Evolutionary conservation across 1,140 invertebrate species (phyloP).

Genomic region (Drosophila lini): DNA sequence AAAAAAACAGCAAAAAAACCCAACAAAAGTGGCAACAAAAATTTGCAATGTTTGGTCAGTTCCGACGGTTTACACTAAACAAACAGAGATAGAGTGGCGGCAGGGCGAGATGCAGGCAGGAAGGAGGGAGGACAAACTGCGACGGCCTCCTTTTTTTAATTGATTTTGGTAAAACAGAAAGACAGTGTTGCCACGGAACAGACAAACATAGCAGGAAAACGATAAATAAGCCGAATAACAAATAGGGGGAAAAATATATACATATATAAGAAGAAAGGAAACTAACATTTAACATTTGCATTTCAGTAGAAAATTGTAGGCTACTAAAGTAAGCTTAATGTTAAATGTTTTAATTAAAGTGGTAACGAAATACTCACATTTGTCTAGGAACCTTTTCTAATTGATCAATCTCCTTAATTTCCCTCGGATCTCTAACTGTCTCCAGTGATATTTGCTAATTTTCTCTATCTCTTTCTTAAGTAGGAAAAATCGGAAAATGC

Average conservation of each 20-base stretch:
- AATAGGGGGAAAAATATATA: background rate
- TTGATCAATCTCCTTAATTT: no score
- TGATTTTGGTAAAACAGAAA: slow-evolving; percentile 18
- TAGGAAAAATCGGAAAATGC: no score
- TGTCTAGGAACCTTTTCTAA: no score
- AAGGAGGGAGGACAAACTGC: slow-evolving; percentile 11
- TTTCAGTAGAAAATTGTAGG: no score
- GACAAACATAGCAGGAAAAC: background rate
- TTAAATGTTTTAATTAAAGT: no score
- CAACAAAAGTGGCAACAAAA: slow-evolving; percentile 19
- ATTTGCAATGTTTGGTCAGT: slow-evolving; percentile 53
- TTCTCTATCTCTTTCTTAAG: no score
- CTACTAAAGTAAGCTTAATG: no score
- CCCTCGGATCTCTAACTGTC: no score
- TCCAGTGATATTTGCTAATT: no score
- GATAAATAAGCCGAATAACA: background rate
- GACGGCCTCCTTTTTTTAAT: slow-evolving; percentile 30
- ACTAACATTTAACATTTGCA: no score
- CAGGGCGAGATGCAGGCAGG: background rate
- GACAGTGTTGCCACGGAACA: background rate
- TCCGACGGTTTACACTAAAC: slow-evolving; percentile 36
- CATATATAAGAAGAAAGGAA: no score
- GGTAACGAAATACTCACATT: no score
- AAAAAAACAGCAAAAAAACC: slow-evolving; percentile 6
- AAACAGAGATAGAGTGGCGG: slow-evolving; percentile 34